Evolutionary conservation across 2,113 vertebrate genomes (phyloP).

Genomic region (Rattus rattus): DNA sequence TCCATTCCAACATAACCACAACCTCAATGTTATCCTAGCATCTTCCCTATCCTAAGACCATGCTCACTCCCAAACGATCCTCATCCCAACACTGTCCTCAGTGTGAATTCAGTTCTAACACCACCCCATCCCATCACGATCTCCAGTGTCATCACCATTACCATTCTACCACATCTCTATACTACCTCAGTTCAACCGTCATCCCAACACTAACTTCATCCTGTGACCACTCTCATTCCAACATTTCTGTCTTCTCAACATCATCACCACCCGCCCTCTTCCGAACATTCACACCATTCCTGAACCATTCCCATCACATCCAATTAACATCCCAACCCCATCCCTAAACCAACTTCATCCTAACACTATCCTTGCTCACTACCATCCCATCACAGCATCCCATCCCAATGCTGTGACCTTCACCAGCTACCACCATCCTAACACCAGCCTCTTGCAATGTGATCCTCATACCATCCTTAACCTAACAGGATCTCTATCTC

Average conservation of each 20-base stretch:
- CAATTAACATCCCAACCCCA: background rate
- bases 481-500: background rate
- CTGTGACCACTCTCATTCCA: background rate
- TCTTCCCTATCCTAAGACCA: background rate
- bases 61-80: background rate
- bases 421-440: too few relatives aligned
- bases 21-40: too few relatives aligned
- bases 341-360: background rate
- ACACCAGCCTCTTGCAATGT: background rate
- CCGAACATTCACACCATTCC: background rate
- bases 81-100: background rate
- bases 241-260: background rate
- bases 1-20: background rate
- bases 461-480: background rate
- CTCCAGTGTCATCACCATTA: background rate
- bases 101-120: background rate
- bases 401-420: background rate
- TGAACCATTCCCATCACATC: background rate
- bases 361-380: background rate
- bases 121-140: background rate
- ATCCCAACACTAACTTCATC: background rate
- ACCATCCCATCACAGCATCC: background rate
- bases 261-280: background rate
- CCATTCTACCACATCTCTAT: background rate
- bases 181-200: background rate